These are phyloP conservation scores for Ceramica pisi DNA, from an alignment of 2,888 invertebrate genomes.

Conservation along the genomic window DNA sequence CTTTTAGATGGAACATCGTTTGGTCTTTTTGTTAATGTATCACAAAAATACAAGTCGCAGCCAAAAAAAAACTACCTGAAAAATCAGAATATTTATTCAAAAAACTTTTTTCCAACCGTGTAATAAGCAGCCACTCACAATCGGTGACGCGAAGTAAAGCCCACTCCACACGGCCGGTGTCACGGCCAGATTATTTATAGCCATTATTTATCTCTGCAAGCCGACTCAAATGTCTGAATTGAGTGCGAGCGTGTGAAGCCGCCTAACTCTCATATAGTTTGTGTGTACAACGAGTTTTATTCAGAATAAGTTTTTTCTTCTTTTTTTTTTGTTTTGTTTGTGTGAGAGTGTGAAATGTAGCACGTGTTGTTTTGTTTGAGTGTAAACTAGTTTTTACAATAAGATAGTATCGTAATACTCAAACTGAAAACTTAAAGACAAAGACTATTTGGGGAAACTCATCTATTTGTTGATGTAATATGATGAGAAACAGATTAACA, in stretches of 20 bases:
- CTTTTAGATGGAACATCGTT: too few relatives aligned
- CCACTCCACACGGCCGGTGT: constrained; percentile 86
- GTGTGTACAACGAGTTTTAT: constrained; percentile 35
- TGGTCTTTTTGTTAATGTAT: too few relatives aligned
- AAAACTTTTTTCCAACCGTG: constrained; percentile 66
- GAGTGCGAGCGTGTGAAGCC: constrained; percentile 64
- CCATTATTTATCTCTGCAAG: constrained; percentile 84
- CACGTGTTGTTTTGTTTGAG: not conserved
- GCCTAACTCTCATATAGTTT: constrained; percentile 56
- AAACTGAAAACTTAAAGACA: too few relatives aligned
- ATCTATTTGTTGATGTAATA: too few relatives aligned
- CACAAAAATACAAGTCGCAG: too few relatives aligned
- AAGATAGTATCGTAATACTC: too few relatives aligned
- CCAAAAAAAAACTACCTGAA: not conserved
- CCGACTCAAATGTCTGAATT: constrained; percentile 72
- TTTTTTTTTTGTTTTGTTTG: constrained; percentile 10
- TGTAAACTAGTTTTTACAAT: not conserved
- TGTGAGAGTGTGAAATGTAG: not conserved
- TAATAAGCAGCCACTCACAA: constrained; percentile 67
- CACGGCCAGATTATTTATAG: constrained; percentile 87
- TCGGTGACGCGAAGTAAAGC: constrained; percentile 80
- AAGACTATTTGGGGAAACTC: too few relatives aligned
- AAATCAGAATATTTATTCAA: not conserved
- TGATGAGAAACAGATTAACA: too few relatives aligned
- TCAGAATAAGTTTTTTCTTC: not conserved